These are phyloP conservation scores for Scarus forsteni DNA, from an alignment of 2,797 vertebrate species.

Conservation along the genomic window DNA sequence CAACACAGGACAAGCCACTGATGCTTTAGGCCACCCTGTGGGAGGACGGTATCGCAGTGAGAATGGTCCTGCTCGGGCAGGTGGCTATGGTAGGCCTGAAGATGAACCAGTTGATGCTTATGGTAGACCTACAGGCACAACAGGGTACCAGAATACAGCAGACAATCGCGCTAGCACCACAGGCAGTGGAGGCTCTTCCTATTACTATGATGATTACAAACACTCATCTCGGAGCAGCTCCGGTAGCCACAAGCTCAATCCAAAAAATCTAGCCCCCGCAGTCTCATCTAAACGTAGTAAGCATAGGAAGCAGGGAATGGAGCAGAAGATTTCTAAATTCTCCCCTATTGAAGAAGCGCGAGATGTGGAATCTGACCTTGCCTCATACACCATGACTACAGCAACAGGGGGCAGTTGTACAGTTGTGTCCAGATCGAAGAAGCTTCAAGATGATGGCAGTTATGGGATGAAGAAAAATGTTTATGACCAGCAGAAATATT, in stretches of 20 bases:
- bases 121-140: constrained; percentile 85
- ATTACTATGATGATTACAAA: constrained; percentile 93
- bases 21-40: constrained; percentile 77
- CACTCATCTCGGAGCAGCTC: constrained; percentile 87
- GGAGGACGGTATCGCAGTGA: constrained; percentile 86
- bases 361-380: constrained; percentile 96
- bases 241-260: constrained; percentile 90
- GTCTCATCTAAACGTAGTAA: constrained; percentile 97
- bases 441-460: constrained; percentile 91
- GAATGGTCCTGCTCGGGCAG: constrained; percentile 85
- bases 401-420: constrained; percentile 90
- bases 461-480: constrained; percentile 94
- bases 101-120: constrained; percentile 94
- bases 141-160: constrained; percentile 85
- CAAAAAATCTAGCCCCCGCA: constrained; percentile 95
- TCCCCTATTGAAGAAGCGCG: constrained; percentile 99
- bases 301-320: constrained; percentile 98
- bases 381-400: constrained; percentile 91
- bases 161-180: constrained; percentile 87
- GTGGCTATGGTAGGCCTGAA: constrained; percentile 84
- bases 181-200: constrained; percentile 81
- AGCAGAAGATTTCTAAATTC: constrained; percentile 99
- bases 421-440: constrained; percentile 92
- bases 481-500: constrained; percentile 97
- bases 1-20: constrained; percentile 80